Evolutionary conservation across 2,113 vertebrate species (phyloP).

Genomic region (Passerina amoena): DNA sequence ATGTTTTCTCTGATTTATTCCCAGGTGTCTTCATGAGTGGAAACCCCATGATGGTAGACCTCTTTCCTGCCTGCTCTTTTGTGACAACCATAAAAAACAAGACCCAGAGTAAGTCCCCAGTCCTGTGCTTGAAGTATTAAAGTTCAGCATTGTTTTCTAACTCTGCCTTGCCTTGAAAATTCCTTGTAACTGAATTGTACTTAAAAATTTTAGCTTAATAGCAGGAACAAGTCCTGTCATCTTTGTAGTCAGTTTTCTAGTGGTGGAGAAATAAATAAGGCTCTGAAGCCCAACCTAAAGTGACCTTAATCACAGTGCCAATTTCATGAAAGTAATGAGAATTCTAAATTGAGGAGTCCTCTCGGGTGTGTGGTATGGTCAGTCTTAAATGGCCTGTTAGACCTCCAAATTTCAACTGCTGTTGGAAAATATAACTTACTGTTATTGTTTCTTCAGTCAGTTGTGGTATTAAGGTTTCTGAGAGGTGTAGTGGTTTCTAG

Average conservation of each 20-base stretch:
- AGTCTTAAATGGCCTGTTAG: not conserved
- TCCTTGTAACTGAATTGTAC: not conserved
- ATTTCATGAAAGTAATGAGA: not conserved
- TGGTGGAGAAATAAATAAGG: not conserved
- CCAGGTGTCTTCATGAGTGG: slow-evolving; percentile 94
- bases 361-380: not conserved
- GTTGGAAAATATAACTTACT: not conserved
- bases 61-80: slow-evolving; percentile 95
- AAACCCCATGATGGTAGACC: slow-evolving; percentile 90
- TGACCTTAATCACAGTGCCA: not conserved
- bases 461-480: not conserved
- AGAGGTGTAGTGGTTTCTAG: not conserved
- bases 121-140: not conserved
- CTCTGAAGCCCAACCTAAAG: not conserved
- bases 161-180: not conserved
- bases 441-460: not conserved
- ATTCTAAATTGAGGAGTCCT: not conserved
- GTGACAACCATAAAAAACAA: slow-evolving; percentile 98
- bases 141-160: not conserved
- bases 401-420: not conserved
- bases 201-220: not conserved
- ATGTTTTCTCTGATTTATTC: not conserved
- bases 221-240: not conserved
- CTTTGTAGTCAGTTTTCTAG: not conserved
- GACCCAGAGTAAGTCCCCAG: slow-evolving; percentile 89